Percentiles rank a stretch among this genome's conserved stretches.
Evolutionary conservation across 2,888 invertebrate genomes (phyloP).

Genomic region (Amblyjoppa proteus): DNA sequence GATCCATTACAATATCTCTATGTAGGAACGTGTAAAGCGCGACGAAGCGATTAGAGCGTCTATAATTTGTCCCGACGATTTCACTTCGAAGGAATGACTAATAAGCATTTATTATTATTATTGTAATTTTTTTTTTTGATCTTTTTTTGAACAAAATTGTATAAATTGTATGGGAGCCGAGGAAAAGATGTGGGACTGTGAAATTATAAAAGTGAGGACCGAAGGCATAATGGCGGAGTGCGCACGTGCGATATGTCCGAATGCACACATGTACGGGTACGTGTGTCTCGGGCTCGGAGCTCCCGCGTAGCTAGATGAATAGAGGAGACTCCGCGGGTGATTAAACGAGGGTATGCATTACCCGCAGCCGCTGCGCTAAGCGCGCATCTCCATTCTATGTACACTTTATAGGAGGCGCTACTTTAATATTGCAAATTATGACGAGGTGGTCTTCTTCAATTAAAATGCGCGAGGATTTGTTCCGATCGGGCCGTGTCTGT

Average conservation of each 20-base stretch:
- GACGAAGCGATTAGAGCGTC: conserved; percentile 7
- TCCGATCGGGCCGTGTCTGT: conserved; percentile 27
- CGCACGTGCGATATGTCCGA: conserved; percentile 48
- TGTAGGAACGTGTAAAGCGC: neutral
- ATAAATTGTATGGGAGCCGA: neutral
- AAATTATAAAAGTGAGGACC: conserved; percentile 42
- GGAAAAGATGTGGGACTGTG: conserved; percentile 2
- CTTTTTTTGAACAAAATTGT: neutral
- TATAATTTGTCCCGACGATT: conserved; percentile 18
- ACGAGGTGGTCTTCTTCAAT: conserved; percentile 61
- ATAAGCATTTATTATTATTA: neutral
- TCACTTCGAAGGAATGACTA: conserved; percentile 10
- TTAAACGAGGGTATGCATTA: conserved; percentile 52
- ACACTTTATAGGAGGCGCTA: neutral
- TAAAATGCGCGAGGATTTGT: conserved; percentile 56
- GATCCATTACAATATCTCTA: neutral
- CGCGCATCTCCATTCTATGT: conserved; percentile 1
- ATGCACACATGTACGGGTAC: neutral
- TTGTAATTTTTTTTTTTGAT: neutral
- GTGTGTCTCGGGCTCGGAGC: conserved; percentile 42
- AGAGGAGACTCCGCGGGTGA: conserved; percentile 63
- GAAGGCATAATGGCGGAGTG: conserved; percentile 33
- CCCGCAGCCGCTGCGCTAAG: conserved; percentile 5
- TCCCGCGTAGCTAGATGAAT: conserved; percentile 60
- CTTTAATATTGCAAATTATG: conserved; percentile 13